Evolutionary conservation across 2,888 invertebrate genomes (phyloP), one percentile per base, ranked within the genome.

Genomic region (Leucoma salicis): DNA sequence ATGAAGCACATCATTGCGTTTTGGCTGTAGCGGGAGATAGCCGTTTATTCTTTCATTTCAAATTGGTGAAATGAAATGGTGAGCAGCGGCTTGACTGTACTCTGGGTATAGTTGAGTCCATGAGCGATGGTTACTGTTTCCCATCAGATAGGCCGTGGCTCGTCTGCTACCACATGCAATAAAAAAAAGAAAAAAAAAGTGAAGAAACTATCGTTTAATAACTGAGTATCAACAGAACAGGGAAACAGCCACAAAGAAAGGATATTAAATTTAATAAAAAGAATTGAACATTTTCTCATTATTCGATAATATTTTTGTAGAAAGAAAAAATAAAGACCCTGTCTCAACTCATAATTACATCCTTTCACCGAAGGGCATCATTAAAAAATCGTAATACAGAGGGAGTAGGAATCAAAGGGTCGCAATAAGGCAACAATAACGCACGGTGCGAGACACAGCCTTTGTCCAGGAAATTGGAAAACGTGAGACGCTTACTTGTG

Each of bases 401-500:
- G 24, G 39, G 31, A 49, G n/a, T 28, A 41, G 28, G 29, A 39
- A 31, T 42, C 50, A 50, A 52, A 60, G 39, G 28, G 35, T 42
- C 34, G 39, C 49, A 56, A 58, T 58, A 53, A 46, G 44, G 53
- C 41, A 57, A 29, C 46, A 53, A 49, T 60, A 57, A 60, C 50
- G 44, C 50, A 51, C 46, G 42, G 50, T 43, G 37, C 37, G 48
- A 46, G 47, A 48, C 42, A 42, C 42, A 39, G 57, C 49, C 55
- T 52, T 35, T 27, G 7, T 48, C 39, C 66, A 65, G 69, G 69
- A 69, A 69, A 69, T 69, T 67, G 65, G 57, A 53, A 48, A 53
- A 67, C 69, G 69, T 67, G 66, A 46, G 48, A 31, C 37, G 57
- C 46, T 61, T 56, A 46, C 57, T 39, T 43, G 52, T 52, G 46